Evolutionary conservation across 2,113 vertebrate species (phyloP), one percentile per base, ranked within the genome.

Genomic region (Rhipidura dahli): DNA sequence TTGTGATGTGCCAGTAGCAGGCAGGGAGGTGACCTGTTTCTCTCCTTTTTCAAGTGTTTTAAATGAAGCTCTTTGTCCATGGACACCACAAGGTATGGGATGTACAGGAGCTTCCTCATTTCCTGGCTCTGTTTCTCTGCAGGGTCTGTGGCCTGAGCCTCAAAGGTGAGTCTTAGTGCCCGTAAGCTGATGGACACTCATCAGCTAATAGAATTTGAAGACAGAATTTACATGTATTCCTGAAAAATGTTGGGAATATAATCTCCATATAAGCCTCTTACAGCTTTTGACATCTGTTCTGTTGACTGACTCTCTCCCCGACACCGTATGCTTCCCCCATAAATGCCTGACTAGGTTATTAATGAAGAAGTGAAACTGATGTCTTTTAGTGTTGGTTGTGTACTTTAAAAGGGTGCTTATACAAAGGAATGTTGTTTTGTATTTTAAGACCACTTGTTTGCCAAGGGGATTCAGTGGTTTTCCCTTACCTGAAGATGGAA

Each of bases 201-300:
- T 83, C 86, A 92, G 54, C 76, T 95, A 90, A 91, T 66, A 89
- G 87, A 97, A 91, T 91, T 35, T 93, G 83, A 39, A 88, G 66
- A 69, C 28, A 94, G 71, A 92, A 47, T 39, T 28, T 90, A 40
- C 63, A 87, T 22, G 49, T 39, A 72, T 68, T 90, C 50, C 83
- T 94, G 89, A 82, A 91, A 94, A 27, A 64, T 44, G 60, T 4
- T 75, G 42, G 77, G 51, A 93, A 86, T 94, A 93, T 83, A 94
- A 95, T 90, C 80, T 85, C 27, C 61, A 31, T 71, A n/a, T 49
- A 88, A 86, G 86, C 73, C 59, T 97, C 63, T 92, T 94, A 89
- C 42, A 92, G 72, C 73, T 94, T 89, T 90, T 81, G 93, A 5
- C 51, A 88, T 89, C 73, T 95, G 89, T 69, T 87, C 87, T 71